These are phyloP conservation scores for Chrysocyon brachyurus DNA, from an alignment of 2,797 vertebrate genomes.

Conservation along the genomic window DNA sequence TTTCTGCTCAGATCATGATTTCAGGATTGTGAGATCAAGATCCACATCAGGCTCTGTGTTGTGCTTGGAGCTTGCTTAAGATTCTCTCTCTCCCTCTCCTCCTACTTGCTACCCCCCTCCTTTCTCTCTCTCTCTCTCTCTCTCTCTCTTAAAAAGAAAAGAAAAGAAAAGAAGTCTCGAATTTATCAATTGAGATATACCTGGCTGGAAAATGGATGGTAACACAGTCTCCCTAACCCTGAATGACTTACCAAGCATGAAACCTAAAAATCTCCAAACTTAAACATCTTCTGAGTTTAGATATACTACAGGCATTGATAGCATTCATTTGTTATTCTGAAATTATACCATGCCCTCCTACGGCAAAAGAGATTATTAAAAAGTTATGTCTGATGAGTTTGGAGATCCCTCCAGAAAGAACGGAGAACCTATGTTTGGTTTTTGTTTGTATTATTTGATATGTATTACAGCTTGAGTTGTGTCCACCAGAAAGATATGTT, in stretches of 20 bases:
- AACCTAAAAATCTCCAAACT: neutral
- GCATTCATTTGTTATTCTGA: neutral
- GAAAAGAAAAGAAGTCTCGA: neutral
- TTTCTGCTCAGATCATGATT: neutral
- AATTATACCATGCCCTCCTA: neutral
- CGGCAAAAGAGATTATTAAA: neutral
- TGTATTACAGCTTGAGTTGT: neutral
- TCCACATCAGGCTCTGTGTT: neutral
- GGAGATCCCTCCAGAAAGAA: neutral
- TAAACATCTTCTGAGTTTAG: neutral
- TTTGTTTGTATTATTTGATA: neutral
- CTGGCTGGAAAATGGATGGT: neutral
- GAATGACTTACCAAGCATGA: neutral
- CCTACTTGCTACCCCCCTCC: neutral
- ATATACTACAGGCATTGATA: neutral
- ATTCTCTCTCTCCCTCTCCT: neutral
- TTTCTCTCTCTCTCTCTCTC: neutral
- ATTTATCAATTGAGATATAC: neutral
- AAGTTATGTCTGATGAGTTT: neutral
- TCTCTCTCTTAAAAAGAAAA: neutral
- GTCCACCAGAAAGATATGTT: neutral
- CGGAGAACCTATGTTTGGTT: neutral
- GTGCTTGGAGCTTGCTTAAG: neutral
- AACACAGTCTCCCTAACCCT: neutral
- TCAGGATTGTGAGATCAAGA: neutral